Conservation (phyloP, 2,888 invertebrate genomes). For the Amphimallon solstitiale region DNA sequence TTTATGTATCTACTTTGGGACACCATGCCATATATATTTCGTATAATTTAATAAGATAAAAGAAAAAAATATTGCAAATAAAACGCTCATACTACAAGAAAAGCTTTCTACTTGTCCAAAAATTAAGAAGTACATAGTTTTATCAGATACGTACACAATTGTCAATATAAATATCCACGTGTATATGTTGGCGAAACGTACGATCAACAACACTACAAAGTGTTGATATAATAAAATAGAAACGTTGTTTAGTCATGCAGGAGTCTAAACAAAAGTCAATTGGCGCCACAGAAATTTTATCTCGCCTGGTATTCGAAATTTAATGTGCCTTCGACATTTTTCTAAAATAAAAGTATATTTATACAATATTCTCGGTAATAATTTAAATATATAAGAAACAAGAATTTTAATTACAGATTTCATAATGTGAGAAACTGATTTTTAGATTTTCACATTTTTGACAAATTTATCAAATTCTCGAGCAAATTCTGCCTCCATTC, state of each 20-base stretch:
- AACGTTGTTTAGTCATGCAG: conserved; percentile 1
- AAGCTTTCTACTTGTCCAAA: background rate
- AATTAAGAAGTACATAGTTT: conserved; percentile 2
- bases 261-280: conserved; percentile 12
- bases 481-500: too few relatives aligned
- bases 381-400: too few relatives aligned
- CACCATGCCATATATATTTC: too few relatives aligned
- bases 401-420: too few relatives aligned
- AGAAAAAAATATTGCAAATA: too few relatives aligned
- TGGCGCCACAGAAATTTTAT: conserved; percentile 13
- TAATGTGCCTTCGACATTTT: background rate
- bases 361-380: too few relatives aligned
- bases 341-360: conserved; percentile 1
- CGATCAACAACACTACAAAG: conserved; percentile 11
- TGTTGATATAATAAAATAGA: conserved; percentile 22
- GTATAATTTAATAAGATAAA: too few relatives aligned
- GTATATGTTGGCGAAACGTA: conserved; percentile 9
- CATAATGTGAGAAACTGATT: too few relatives aligned
- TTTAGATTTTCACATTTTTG: too few relatives aligned
- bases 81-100: too few relatives aligned
- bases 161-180: conserved; percentile 22
- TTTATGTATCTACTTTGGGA: too few relatives aligned
- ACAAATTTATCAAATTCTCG: too few relatives aligned
- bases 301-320: conserved; percentile 15
- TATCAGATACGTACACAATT: conserved; percentile 21